These are phyloP conservation scores for Camponotus vicinus DNA, from an alignment of 1,140 invertebrate species.

Conservation along the genomic window DNA sequence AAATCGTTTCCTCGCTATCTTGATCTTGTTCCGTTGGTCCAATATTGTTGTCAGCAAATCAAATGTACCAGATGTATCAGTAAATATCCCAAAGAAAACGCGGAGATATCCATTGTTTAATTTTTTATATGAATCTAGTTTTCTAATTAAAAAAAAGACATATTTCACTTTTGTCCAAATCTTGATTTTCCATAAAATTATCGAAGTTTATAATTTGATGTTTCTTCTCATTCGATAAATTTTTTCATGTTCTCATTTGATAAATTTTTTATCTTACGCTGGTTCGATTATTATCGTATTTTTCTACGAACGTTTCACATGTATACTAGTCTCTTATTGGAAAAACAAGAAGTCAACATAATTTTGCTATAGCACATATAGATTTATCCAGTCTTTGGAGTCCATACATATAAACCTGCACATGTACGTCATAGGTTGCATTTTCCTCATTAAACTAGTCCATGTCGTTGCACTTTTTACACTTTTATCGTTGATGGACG, in stretches of 20 bases:
- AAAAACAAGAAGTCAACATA: background rate
- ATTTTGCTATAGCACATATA: background rate
- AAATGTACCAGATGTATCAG: background rate
- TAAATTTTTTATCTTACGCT: background rate
- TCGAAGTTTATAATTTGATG: background rate
- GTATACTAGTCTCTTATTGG: background rate
- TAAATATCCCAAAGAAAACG: background rate
- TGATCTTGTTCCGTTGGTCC: background rate
- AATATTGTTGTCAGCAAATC: background rate
- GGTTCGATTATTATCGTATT: background rate
- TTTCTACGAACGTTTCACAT: background rate
- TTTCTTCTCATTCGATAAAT: background rate
- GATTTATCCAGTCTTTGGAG: background rate
- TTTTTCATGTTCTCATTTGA: background rate
- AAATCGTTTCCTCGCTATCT: background rate
- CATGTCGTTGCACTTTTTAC: constrained; percentile 5
- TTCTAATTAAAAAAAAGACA: background rate
- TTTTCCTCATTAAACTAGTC: constrained; percentile 10
- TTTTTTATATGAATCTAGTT: background rate
- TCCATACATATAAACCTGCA: background rate
- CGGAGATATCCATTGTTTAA: background rate
- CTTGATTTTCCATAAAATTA: background rate
- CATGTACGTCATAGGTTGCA: background rate
- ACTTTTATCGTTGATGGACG: constrained; percentile 14
- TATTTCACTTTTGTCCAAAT: background rate